Base-by-base conservation (phyloP, 2,888 invertebrate species). In the Himalopsyche anomala region DNA sequence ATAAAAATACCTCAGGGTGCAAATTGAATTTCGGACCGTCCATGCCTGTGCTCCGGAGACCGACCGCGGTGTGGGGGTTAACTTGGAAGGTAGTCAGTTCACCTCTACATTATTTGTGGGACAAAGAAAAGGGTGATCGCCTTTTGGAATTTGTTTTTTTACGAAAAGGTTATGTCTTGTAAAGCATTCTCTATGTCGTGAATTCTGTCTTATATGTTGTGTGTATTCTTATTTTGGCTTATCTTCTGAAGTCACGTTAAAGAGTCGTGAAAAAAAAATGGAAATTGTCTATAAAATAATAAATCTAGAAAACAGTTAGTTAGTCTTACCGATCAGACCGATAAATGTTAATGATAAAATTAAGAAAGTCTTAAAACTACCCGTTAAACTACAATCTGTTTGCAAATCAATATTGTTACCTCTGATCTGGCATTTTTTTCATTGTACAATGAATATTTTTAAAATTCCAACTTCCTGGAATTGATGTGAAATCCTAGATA, bases 1-100 rank as follows among this genome's bases (percentile, higher is more conserved):
- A 62, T 62, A 62, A 62, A 62, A 62, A 62, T 62, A 62, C 62
- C 62, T 62, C 62, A 62, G 62, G 62, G 62, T 62, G 62, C 19
- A 62, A 62, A 62, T 62, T 62, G 62, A 62, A 62, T 62, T 62
- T 62, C 19, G 62, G 62, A 19, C 62, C 62, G 62, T 62, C 62
- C 62, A 62, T 28, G 28, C 62, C 19, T 62, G 19, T 62, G 62
- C 62, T 62, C 19, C 62, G 9, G 62, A 62, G 62, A 62, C 62
- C 62, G 62, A 28, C 28, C 62, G 62, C 62, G 19, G 62, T 62
- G 62, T 19, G 62, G 62, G 55, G 62, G 62, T 28, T 19, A 62
- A 19, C 62, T 62, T 28, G 62, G 28, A 62, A 62, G 62, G 62
- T 62, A 62, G 62, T 62, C 19, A 19, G 62, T 19, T 28, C 62